Base-by-base conservation (phyloP, 2,113 vertebrate genomes). In the Nettapus auritus region DNA sequence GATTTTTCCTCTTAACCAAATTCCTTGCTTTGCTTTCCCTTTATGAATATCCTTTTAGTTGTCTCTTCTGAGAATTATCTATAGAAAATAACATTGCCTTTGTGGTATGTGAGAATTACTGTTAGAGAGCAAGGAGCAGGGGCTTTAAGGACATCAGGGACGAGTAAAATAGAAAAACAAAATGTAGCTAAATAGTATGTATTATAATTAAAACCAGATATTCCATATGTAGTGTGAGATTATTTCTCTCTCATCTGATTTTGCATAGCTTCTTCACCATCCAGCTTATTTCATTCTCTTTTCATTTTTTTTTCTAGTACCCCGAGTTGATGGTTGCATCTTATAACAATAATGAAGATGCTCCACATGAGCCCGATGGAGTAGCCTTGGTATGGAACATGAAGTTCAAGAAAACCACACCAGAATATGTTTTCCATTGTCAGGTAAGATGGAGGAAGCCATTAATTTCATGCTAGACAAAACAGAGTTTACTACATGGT, bases 311-410 rank as follows among this genome's bases (percentile, higher is more conserved):
- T 66, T 62, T 88, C 38, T 91, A 99, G 99, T 99, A 99, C 88
- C 99, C 99, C 0, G 99, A 99, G 97, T 95, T 99, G 97, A 98
- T 99, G 98, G 99, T 99, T n/a, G 99, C 99, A 64, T 99, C 99
- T 50, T 99, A 99, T 76, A 99, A 99, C 97, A 99, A 99, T 93
- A 99, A 99, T 15, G 99, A 99, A 96, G 99, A 99, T 40, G 99
- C 99, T 42, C 99, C 99, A 34, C 99, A 99, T 90, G 99, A 99
- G 84, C 99, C 99, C 10, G 99, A 99, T 70, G 99, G 99, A 2
- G 99, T 99, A 36, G 99, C 99, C 66, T 98, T 99, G 86, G 99
- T 99, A 63, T 99, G 99, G 99, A 99, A 99, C 97, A 99, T 99
- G 98, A 99, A 99, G 96, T 99, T 99, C 92, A 99, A 99, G 98